Evolutionary conservation across 2,113 vertebrate genomes (phyloP), one percentile per base, ranked within the genome.

Genomic region (Tragelaphus buxtoni): DNA sequence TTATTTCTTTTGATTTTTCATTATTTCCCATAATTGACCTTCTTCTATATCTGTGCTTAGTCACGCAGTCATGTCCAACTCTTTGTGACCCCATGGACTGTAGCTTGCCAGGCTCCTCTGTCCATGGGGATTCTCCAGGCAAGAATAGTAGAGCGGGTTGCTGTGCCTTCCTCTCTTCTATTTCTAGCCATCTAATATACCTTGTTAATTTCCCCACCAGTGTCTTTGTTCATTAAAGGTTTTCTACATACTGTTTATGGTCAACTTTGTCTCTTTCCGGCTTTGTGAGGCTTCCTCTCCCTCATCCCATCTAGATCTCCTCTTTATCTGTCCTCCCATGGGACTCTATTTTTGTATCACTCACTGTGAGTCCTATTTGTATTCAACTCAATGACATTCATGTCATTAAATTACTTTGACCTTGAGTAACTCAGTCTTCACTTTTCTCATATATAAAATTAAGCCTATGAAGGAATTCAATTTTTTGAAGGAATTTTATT

Each of bases 351-450:
- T 55, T 17, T 55, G 26, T 77, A 30, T 77, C 51, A 26, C 12
- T 96, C 60, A 58, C 13, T 45, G 51, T 95, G 56, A 74, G 24
- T 91, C 14, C 39, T 74, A 7, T 85, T 90, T 83, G 63, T 30
- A 56, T 77, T 80, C 61, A 58, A 53, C 60, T 86, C n/a, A 35
- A 5, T 63, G 56, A 24, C 18, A 51, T 79, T 74, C 26, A 39
- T 74, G 76, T 51, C 49, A 65, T 72, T 65, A 91, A 85, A 77
- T 65, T 65, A 65, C 49, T 95, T 53, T 83, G 51, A 95, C 69
- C 32, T 84, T n/a, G 42, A 91, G 7, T 10, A 55, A 72, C 24
- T 80, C 82, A 49, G 0, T 92, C 20, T 74, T 86, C 8, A 72
- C 30, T 80, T 86, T 80, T 13, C 39, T 92, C 42, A 55, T 22